Conservation (phyloP, 2,888 invertebrate genomes). For the Drosophila macrospina region DNA sequence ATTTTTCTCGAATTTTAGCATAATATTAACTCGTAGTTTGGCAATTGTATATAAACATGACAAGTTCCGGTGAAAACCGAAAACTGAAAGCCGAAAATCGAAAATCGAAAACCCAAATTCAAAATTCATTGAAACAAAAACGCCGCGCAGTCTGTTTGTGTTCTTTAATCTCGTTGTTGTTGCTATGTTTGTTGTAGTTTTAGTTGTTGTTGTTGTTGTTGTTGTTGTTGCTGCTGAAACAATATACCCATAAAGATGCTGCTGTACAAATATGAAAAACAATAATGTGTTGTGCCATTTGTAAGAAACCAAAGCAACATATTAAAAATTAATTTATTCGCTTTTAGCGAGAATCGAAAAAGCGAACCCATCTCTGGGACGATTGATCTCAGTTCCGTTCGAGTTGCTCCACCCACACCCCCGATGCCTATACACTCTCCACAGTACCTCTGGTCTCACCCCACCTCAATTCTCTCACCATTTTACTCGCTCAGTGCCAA, state of each 20-base stretch:
- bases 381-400: slow-evolving; percentile 77
- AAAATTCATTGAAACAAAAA: slow-evolving; percentile 66
- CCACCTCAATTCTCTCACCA: not conserved
- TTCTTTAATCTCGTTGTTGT: slow-evolving; percentile 47
- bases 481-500: not conserved
- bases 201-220: slow-evolving; percentile 38
- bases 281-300: slow-evolving; percentile 39
- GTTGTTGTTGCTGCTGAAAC: slow-evolving; percentile 65
- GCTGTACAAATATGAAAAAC: slow-evolving; percentile 71
- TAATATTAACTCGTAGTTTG: slow-evolving; percentile 41
- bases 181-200: slow-evolving; percentile 40
- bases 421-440: not conserved
- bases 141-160: slow-evolving; percentile 74
- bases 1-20: slow-evolving; percentile 55
- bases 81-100: slow-evolving; percentile 12
- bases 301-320: slow-evolving; percentile 37
- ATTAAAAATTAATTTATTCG: slow-evolving; percentile 78
- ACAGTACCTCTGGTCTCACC: not conserved
- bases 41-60: slow-evolving; percentile 75
- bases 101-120: slow-evolving; percentile 42
- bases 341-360: slow-evolving; percentile 55
- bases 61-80: slow-evolving; percentile 72
- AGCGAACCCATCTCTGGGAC: slow-evolving; percentile 38
- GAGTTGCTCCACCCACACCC: not conserved
- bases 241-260: slow-evolving; percentile 74